These are phyloP conservation scores for Drosophila sechellia DNA, from an alignment of 1,140 invertebrate genomes.

Conservation along the genomic window DNA sequence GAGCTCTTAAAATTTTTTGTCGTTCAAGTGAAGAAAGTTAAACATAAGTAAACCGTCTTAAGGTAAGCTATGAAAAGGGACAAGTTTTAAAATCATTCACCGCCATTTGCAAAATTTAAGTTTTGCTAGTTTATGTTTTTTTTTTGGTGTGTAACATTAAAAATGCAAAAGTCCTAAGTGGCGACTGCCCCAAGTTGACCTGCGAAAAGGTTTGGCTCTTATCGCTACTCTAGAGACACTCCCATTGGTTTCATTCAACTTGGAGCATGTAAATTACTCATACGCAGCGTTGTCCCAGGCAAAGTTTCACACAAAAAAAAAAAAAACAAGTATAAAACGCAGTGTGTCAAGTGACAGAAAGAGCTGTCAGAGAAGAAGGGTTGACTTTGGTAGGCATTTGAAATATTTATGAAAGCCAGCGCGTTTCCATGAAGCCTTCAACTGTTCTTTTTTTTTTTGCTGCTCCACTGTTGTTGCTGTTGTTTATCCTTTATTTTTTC, in stretches of 20 bases:
- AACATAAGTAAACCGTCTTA: too few species aligned
- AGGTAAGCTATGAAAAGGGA: neutral
- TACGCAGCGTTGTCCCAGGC: constrained; percentile 24
- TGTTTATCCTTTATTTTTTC: constrained; percentile 43
- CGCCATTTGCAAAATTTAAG: too few species aligned
- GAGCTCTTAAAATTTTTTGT: neutral
- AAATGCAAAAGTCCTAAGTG: constrained; percentile 65
- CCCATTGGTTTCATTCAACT: constrained; percentile 32
- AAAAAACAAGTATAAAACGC: constrained; percentile 28
- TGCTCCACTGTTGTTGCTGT: neutral
- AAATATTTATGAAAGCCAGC: constrained; percentile 51
- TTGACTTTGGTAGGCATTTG: constrained; percentile 41
- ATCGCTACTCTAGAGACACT: constrained; percentile 31
- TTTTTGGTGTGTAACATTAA: constrained; percentile 48
- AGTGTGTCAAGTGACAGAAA: constrained; percentile 46
- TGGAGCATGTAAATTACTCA: constrained; percentile 42
- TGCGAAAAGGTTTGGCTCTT: constrained; percentile 38
- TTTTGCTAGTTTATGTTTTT: too few species aligned
- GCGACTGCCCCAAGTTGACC: constrained; percentile 27
- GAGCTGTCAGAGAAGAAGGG: constrained; percentile 21
- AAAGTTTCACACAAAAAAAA: constrained; percentile 1
- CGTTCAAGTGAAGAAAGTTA: too few species aligned
- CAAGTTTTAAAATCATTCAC: neutral
- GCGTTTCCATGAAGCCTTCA: constrained; percentile 48
- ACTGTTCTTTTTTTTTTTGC: constrained; percentile 8